phyloP scores from a whole-genome alignment of 2,113 vertebrate species.

The Misgurnus mizolepis region DNA sequence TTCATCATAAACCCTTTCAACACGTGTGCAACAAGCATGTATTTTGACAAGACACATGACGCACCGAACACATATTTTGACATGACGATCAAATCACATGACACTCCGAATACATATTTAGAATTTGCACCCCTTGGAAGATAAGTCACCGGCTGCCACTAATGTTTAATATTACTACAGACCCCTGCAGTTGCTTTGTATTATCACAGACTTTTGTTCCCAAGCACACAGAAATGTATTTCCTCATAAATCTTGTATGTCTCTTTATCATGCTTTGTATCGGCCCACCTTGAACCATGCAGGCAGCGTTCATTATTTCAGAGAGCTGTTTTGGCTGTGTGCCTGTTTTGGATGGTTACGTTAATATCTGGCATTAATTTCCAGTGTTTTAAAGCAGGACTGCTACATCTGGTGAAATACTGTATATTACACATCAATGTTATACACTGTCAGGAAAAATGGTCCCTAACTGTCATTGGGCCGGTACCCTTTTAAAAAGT shows the following conservation, averaged over 20 bases:
- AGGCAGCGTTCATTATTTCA: constrained; percentile 2
- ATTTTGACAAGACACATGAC: too few species aligned
- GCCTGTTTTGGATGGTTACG: constrained; percentile 1
- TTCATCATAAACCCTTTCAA: too few species aligned
- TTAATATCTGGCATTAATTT: not conserved
- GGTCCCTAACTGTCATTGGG: too few species aligned
- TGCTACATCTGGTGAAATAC: not conserved
- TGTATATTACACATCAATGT: not conserved
- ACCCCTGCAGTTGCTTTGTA: not conserved
- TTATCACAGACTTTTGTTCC: not conserved
- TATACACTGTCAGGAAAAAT: too few species aligned
- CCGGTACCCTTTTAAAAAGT: too few species aligned
- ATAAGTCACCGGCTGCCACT: too few species aligned
- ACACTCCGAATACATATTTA: too few species aligned
- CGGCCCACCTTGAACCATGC: not conserved
- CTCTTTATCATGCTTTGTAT: constrained; percentile 2
- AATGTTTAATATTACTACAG: too few species aligned
- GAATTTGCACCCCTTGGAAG: too few species aligned
- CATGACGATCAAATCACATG: too few species aligned
- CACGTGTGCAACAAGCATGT: too few species aligned
- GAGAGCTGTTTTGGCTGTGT: constrained; percentile 28
- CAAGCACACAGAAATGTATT: not conserved
- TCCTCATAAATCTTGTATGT: not conserved
- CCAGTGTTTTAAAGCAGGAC: not conserved
- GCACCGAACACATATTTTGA: too few species aligned